phyloP scores from a whole-genome alignment of 2,888 invertebrate genomes.

The Acanthopleura granulata region DNA sequence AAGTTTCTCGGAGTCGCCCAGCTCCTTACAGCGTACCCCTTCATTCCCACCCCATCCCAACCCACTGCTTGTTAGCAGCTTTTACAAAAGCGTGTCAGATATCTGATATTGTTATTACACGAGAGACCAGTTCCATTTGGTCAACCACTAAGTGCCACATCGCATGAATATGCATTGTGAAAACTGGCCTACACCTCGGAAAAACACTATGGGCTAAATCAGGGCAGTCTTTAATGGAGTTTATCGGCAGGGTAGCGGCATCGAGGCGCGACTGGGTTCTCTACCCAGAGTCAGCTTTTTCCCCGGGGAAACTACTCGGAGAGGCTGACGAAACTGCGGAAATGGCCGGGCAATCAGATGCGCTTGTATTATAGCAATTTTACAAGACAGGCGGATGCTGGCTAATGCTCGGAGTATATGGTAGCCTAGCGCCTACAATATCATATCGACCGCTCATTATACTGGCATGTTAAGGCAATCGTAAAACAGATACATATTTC shows the following conservation, averaged over 20 bases:
- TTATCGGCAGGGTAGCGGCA: not conserved
- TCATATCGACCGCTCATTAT: not conserved
- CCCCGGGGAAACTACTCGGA: too few relatives aligned
- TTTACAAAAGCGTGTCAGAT: too few relatives aligned
- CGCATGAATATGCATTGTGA: conserved; percentile 1
- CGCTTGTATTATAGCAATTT: conserved; percentile 5
- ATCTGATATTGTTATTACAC: too few relatives aligned
- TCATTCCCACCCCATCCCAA: too few relatives aligned
- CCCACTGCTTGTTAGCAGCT: too few relatives aligned
- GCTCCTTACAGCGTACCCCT: too few relatives aligned
- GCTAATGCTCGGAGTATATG: not conserved
- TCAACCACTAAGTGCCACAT: not conserved
- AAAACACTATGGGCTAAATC: not conserved
- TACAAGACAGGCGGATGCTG: conserved; percentile 8
- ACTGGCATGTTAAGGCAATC: conserved; percentile 12
- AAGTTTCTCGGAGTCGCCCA: too few relatives aligned
- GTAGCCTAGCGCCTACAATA: not conserved
- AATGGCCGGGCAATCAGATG: conserved; percentile 10
- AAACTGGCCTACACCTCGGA: not conserved
- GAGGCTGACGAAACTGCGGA: not conserved
- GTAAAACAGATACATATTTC: conserved; percentile 4
- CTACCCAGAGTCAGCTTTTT: too few relatives aligned
- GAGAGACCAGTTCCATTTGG: too few relatives aligned
- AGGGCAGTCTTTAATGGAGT: conserved; percentile 10
- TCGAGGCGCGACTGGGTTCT: not conserved